Percentiles rank a stretch among this genome's conserved stretches.
Evolutionary conservation across 2,113 vertebrate species (phyloP).

Genomic region (Zootoca vivipara): DNA sequence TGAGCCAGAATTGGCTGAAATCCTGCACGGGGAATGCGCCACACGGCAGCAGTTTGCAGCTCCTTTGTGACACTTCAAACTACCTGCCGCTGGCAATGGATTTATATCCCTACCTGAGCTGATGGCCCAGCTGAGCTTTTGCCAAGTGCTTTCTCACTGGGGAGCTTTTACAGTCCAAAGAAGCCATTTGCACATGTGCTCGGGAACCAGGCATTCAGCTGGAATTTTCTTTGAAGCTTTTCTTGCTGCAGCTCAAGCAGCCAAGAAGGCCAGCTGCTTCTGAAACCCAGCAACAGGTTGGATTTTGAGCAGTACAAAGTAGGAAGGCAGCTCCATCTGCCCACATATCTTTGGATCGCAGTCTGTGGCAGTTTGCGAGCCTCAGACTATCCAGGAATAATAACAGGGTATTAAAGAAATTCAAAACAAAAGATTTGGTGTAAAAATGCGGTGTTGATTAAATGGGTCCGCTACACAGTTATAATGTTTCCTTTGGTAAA

Average conservation of each 20-base stretch:
- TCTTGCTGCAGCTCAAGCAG: not conserved
- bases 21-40: too few relatives aligned
- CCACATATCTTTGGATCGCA: not conserved
- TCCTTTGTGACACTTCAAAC: slow-evolving; percentile 52
- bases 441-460: not conserved
- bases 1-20: not conserved
- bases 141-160: not conserved
- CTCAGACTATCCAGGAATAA: not conserved
- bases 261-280: not conserved
- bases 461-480: not conserved
- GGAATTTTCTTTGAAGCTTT: not conserved
- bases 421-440: not conserved
- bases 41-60: not conserved
- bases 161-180: not conserved
- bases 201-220: not conserved
- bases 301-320: not conserved
- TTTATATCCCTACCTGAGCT: slow-evolving; percentile 33
- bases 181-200: not conserved
- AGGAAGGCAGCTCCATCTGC: not conserved
- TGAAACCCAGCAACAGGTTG: not conserved
- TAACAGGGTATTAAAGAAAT: not conserved
- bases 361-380: not conserved
- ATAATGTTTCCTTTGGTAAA: not conserved
- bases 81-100: slow-evolving; percentile 51
- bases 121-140: slow-evolving; percentile 51